A percentile compares a stretch with the other conserved stretches of the same genome.
phyloP scores from a whole-genome alignment of 2,888 invertebrate species.

The Harpagoxenus sublaevis region DNA sequence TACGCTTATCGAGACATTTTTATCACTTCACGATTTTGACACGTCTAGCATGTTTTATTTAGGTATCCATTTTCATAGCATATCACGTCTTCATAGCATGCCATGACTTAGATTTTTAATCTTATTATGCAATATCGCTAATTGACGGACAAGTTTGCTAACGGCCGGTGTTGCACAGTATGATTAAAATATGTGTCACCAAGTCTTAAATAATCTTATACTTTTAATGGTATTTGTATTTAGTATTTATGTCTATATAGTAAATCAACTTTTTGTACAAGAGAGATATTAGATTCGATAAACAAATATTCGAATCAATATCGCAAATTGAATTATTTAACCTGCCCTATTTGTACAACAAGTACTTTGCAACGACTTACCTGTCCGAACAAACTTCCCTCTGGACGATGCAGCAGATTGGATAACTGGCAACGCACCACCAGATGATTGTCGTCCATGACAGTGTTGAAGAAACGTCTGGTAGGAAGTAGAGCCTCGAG shows the following conservation, averaged over 20 bases:
- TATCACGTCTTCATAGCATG: neutral
- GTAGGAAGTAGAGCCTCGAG: slow-evolving; percentile 98
- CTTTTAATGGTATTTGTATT: slow-evolving; percentile 67
- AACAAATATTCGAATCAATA: slow-evolving; percentile 55
- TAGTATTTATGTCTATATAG: slow-evolving; percentile 70
- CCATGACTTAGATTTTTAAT: slow-evolving; percentile 12
- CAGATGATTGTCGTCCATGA: slow-evolving; percentile 97
- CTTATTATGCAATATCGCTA: slow-evolving; percentile 45
- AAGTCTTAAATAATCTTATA: slow-evolving; percentile 52
- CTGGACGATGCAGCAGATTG: slow-evolving; percentile 90
- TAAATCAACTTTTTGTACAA: slow-evolving; percentile 63
- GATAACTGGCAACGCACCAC: slow-evolving; percentile 96
- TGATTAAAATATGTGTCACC: slow-evolving; percentile 34
- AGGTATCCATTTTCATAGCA: slow-evolving; percentile 20
- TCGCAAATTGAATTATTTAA: slow-evolving; percentile 47
- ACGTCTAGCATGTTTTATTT: slow-evolving; percentile 32
- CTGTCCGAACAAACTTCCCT: slow-evolving; percentile 97
- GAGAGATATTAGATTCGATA: slow-evolving; percentile 60
- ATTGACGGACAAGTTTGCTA: neutral
- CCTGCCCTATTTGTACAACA: slow-evolving; percentile 30
- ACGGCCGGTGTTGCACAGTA: slow-evolving; percentile 20
- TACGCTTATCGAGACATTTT: slow-evolving; percentile 52
- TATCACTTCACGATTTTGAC: slow-evolving; percentile 17
- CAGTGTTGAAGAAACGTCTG: slow-evolving; percentile 97
- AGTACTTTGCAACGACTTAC: slow-evolving; percentile 88